A percentile compares a stretch with the other conserved stretches of the same genome.
These are phyloP conservation scores for Scatophagus argus DNA, from an alignment of 2,113 vertebrate genomes.

Conservation along the genomic window DNA sequence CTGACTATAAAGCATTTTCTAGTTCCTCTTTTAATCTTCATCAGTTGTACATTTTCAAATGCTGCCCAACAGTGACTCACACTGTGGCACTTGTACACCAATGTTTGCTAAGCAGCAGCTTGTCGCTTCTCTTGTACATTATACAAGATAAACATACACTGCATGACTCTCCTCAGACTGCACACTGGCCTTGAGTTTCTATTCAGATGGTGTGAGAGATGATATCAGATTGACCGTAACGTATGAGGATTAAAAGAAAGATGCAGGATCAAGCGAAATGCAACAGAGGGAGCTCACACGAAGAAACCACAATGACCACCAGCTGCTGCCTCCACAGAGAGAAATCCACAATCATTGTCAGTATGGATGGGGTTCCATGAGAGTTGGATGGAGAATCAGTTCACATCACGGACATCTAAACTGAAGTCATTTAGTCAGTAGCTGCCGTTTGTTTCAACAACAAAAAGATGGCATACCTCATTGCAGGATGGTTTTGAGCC, in stretches of 20 bases:
- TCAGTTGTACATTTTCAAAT: background rate
- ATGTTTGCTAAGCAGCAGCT: background rate
- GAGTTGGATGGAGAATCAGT: conserved; percentile 56
- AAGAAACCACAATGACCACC: conserved; percentile 44
- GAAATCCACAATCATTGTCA: conserved; percentile 48
- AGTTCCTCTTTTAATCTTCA: background rate
- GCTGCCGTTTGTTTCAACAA: conserved; percentile 56
- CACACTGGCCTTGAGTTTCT: conserved; percentile 37
- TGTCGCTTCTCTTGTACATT: background rate
- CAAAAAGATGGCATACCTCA: conserved; percentile 78
- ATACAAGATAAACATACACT: background rate
- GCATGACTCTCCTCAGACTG: conserved; percentile 8
- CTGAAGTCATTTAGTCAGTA: conserved; percentile 47
- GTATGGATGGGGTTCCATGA: conserved; percentile 57
- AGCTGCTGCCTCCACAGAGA: conserved; percentile 21
- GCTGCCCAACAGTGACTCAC: background rate
- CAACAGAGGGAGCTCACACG: conserved; percentile 30
- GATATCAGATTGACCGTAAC: background rate
- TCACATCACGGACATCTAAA: conserved; percentile 59
- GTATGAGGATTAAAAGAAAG: conserved; percentile 41
- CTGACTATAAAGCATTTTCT: too few species aligned
- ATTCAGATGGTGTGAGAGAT: conserved; percentile 46
- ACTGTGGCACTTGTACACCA: too few species aligned
- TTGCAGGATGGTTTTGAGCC: conserved; percentile 81
- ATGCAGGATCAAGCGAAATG: conserved; percentile 27